Conservation (phyloP, 2,797 vertebrate species). For the Coendou prehensilis region DNA sequence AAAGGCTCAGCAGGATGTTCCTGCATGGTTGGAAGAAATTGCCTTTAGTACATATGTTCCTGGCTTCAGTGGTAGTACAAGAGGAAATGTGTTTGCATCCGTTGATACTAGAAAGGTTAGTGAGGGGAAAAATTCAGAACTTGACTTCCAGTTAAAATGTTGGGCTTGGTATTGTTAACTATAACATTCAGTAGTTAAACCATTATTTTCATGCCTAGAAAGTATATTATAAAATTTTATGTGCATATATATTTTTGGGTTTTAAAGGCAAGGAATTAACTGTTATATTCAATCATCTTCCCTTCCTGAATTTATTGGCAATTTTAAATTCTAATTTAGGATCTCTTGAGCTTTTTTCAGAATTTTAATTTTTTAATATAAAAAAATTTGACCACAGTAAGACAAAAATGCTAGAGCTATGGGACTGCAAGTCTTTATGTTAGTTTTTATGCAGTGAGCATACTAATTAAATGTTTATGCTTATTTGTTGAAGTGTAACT, state of each 20-base stretch:
- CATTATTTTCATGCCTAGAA: neutral
- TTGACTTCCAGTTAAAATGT: conserved; percentile 48
- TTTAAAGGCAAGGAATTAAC: neutral
- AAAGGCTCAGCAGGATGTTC: conserved; percentile 97
- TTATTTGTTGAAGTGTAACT: neutral
- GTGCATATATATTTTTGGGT: neutral
- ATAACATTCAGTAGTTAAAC: neutral
- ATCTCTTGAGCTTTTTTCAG: neutral
- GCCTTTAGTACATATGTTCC: conserved; percentile 88
- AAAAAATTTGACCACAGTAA: neutral
- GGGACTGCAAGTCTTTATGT: neutral
- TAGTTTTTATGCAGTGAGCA: neutral
- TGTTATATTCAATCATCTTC: neutral
- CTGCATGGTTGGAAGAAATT: conserved; percentile 94
- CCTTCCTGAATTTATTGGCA: neutral
- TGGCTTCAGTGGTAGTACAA: conserved; percentile 81
- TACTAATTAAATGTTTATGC: conserved; percentile 1
- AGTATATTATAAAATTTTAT: neutral
- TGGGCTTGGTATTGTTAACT: neutral
- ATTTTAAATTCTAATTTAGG: conserved; percentile 43
- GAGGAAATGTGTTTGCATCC: conserved; percentile 87
- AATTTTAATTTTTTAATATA: conserved; percentile 31
- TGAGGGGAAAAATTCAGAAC: conserved; percentile 52
- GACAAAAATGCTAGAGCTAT: neutral
- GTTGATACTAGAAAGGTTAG: conserved; percentile 92